These are phyloP conservation scores for Drosophila malerkotliana DNA, from an alignment of 1,140 invertebrate genomes.

Conservation along the genomic window DNA sequence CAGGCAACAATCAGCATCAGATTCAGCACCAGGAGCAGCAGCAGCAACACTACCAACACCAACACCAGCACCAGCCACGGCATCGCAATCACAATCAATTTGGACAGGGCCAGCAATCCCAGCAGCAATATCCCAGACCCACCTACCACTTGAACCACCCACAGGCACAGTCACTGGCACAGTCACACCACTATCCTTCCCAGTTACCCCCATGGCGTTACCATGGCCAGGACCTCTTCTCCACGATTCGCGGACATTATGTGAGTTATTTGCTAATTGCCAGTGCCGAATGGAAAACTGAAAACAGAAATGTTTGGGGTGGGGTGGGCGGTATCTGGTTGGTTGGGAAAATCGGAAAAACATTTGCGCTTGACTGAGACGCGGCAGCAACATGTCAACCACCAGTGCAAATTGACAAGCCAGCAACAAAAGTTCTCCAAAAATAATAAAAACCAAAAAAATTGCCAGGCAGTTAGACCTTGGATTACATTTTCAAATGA, in stretches of 20 bases:
- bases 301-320: background rate
- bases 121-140: slow-evolving; percentile 9
- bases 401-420: slow-evolving; percentile 48
- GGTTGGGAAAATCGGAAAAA: slow-evolving; percentile 22
- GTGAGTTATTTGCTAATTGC: slow-evolving; percentile 72
- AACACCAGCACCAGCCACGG: slow-evolving; percentile 5
- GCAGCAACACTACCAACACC: background rate
- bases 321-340: no score
- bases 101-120: slow-evolving; percentile 14
- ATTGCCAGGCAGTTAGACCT: slow-evolving; percentile 7
- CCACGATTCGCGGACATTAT: slow-evolving; percentile 52
- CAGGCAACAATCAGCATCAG: slow-evolving; percentile 23
- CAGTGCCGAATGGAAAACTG: slow-evolving; percentile 20
- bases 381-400: slow-evolving; percentile 40
- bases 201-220: slow-evolving; percentile 17
- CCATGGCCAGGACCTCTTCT: slow-evolving; percentile 42
- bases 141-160: background rate
- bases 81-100: slow-evolving; percentile 56
- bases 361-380: slow-evolving; percentile 22
- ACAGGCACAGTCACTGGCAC: background rate
- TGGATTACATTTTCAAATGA: slow-evolving; percentile 58
- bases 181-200: background rate
- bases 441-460: slow-evolving; percentile 13
- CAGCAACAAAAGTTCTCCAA: slow-evolving; percentile 12
- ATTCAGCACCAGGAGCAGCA: slow-evolving; percentile 23